phyloP scores from a whole-genome alignment of 2,113 vertebrate species.

The Xenotilapia flavipinnis region DNA sequence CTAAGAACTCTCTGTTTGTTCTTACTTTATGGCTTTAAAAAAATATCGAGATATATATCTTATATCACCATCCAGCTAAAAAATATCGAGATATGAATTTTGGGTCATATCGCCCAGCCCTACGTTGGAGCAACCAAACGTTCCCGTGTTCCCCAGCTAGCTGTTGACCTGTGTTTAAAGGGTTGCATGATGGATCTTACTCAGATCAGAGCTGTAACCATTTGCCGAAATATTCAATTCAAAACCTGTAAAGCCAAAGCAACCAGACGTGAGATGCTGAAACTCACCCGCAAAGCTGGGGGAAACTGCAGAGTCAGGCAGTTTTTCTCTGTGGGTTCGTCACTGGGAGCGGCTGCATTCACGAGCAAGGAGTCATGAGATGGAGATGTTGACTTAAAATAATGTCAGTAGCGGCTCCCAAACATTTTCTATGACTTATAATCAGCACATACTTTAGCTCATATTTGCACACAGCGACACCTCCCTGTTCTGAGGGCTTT shows the following conservation, averaged over 20 bases:
- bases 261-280: neutral
- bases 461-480: neutral
- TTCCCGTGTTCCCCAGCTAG: accelerated
- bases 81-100: no score
- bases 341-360: neutral
- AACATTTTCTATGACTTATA: neutral
- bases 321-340: neutral
- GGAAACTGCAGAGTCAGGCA: neutral
- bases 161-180: neutral
- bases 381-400: neutral
- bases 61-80: no score
- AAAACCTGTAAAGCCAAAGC: neutral
- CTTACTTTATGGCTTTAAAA: no score
- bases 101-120: no score
- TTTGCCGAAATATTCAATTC: neutral
- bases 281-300: neutral
- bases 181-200: neutral
- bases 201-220: neutral
- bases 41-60: no score
- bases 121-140: neutral
- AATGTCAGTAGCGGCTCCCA: neutral
- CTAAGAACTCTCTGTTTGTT: no score
- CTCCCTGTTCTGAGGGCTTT: neutral
- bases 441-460: neutral
- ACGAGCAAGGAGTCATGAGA: neutral